phyloP scores from a whole-genome alignment of 2,113 vertebrate genomes.

The Eretmochelys imbricata region DNA sequence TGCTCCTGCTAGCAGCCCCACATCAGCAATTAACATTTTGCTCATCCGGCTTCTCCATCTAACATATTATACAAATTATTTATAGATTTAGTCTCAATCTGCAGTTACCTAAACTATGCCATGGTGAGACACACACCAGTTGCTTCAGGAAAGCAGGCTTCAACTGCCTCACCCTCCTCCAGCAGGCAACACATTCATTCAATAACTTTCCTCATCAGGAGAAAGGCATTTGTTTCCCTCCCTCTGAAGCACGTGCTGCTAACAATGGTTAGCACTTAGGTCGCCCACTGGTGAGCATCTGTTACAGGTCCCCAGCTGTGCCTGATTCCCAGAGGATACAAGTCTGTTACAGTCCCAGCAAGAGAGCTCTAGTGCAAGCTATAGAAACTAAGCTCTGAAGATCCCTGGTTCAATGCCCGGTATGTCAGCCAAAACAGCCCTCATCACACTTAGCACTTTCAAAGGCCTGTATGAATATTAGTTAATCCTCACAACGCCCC shows the following conservation, averaged over 20 bases:
- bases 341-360: neutral
- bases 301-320: neutral
- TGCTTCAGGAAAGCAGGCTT: neutral
- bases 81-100: slow-evolving; percentile 55
- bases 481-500: neutral
- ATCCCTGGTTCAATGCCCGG: neutral
- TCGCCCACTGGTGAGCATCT: neutral
- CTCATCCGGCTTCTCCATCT: slow-evolving; percentile 50
- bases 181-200: slow-evolving; percentile 46
- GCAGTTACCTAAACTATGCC: neutral
- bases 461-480: neutral
- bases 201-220: neutral
- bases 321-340: neutral
- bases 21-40: slow-evolving; percentile 43
- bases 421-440: neutral
- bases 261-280: fast-evolving
- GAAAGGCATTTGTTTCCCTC: slow-evolving; percentile 15
- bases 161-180: slow-evolving; percentile 30
- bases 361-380: neutral
- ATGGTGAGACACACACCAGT: slow-evolving; percentile 23
- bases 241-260: neutral
- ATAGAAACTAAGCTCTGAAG: neutral
- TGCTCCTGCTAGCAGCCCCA: slow-evolving; percentile 45
- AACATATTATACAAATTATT: slow-evolving; percentile 65
- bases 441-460: neutral